Base-by-base conservation (phyloP, 2,888 invertebrate genomes). In the Galerucella pusilla region DNA sequence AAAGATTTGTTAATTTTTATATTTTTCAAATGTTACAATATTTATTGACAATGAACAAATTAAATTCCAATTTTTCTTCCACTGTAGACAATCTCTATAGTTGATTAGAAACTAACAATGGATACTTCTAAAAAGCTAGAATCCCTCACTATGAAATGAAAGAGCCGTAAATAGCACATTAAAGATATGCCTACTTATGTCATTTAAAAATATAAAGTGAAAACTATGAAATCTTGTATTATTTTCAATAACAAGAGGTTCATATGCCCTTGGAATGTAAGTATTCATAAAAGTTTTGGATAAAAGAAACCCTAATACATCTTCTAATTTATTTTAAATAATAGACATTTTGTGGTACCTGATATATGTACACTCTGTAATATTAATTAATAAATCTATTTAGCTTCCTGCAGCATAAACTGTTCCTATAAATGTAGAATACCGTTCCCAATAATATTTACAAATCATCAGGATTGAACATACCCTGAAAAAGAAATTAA, bases 401-500 rank as follows among this genome's bases (percentile, higher is more conserved):
- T 35, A n/a, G 42, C 20, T 63, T 63, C n/a, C 3, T 42, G 35
- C 42, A 63, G 16, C 9, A 10, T 63, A n/a, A 28, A 25, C 60
- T 60, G 60, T n/a, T 52, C 52, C 52, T 52, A 52, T 52, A 7
- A 52, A 52, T n/a, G 3, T 57, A 57, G 20, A 2, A 16, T 20
- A 57, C 57, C 20, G 10, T 57, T 20, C 20, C 11, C 20, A 57
- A 57, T 20, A 35, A 49, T 49, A 52, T 73, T 82, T 82, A 83
- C 70, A 85, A 65, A 35, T 85, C 85, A 25, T 85, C 85, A n/a
- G 85, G 84, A 77, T 85, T 85, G 81, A 85, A 85, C 85, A 85
- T 85, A 57, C 85, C 85, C 84, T 84, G 73, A 79, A 83, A 83
- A 73, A 70, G 68, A 60, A 64, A 65, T 65, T 70, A 54, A 54